phyloP scores from a whole-genome alignment of 2,113 vertebrate species.

The Mustelus asterias region DNA sequence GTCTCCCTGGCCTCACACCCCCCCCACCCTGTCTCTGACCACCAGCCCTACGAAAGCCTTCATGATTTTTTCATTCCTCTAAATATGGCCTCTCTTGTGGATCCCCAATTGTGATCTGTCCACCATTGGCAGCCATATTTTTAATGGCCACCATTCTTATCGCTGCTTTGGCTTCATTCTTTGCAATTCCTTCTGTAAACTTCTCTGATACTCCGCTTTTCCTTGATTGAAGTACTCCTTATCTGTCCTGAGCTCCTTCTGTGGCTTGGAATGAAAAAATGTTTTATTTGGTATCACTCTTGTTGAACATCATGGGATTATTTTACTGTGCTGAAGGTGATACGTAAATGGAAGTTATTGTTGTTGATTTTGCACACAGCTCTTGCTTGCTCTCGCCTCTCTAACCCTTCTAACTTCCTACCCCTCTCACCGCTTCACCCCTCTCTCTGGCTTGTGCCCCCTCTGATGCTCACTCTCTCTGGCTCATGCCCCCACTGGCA shows the following conservation, averaged over 20 bases:
- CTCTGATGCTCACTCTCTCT: too few species aligned
- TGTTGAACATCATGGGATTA: neutral
- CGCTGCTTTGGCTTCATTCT: too few species aligned
- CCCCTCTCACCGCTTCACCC: neutral
- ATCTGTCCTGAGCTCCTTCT: neutral
- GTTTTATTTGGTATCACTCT: neutral
- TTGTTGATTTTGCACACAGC: neutral
- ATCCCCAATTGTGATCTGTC: neutral
- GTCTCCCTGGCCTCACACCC: neutral
- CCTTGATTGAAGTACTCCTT: neutral
- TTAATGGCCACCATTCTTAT: too few species aligned
- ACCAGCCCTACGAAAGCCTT: neutral
- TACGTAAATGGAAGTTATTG: neutral
- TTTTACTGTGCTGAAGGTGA: neutral
- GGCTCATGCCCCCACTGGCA: too few species aligned
- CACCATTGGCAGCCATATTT: neutral
- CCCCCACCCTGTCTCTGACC: neutral
- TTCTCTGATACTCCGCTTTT: too few species aligned
- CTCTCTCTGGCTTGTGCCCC: too few species aligned
- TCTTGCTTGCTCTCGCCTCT: neutral
- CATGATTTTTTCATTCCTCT: neutral
- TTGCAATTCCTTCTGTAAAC: too few species aligned
- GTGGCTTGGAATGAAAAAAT: neutral
- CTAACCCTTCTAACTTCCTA: neutral
- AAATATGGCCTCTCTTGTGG: neutral